Base-by-base conservation (phyloP, 2,113 vertebrate species). In the Opisthocomus hoazin region DNA sequence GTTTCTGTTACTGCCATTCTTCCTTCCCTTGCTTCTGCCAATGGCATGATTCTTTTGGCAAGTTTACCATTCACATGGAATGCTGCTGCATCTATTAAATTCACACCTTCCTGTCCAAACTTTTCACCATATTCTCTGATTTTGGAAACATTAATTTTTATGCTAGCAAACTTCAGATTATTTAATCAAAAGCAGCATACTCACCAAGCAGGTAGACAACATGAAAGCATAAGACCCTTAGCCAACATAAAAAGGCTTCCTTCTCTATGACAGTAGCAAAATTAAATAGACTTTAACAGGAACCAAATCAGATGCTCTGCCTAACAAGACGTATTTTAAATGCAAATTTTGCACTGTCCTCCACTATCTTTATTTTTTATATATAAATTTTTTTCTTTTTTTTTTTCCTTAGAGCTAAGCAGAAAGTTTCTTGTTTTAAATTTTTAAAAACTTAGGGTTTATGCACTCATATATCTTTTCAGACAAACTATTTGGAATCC, bases 401-500 rank as follows among this genome's bases (percentile, higher is more conserved):
- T n/a, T 36, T n/a, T 22, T 6, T 15, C 7, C 39, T 81, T 58
- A 45, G 12, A 74, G 24, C 5, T 8, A 43, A 60, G 12, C 26
- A 64, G 30, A 65, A 82, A 11, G 20, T 41, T 68, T 90, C 19
- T 34, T 6, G 3, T 1, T 46, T 63, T 6, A 46, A 13, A 3
- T 69, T 68, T 88, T 63, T 57, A 3, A n/a, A 61, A 83, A 36
- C 5, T n/a, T 61, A 12, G 9, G 11, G 5, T 53, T 81, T 68
- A 58, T 50, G 11, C 13, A 45, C 23, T 93, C 18, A 16, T 53
- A 3, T 43, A 36, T 91, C 48, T 97, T 96, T 95, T 85, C 57
- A 96, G 69, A 80, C 26, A 8, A 85, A 66, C 68, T 86, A 36
- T 94, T 83, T 70, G 79, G 58, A 90, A 80, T 84, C n/a, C 56